Conservation (phyloP, 2,797 vertebrate species). For the Arnoldichthys spilopterus region DNA sequence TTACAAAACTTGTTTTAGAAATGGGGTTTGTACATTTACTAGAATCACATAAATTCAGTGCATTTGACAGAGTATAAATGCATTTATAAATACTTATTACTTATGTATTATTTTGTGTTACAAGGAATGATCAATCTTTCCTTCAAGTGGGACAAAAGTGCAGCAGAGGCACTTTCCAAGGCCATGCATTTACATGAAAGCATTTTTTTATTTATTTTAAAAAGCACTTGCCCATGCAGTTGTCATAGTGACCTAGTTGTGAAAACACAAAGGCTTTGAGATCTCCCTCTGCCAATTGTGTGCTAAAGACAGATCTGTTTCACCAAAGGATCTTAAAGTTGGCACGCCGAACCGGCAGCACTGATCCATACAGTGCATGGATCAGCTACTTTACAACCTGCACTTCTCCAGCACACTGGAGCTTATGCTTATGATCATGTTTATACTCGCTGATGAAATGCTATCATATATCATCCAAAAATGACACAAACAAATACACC, state of each 20-base stretch:
- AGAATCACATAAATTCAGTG: too few relatives aligned
- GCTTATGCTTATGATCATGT: not conserved
- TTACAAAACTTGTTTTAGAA: too few relatives aligned
- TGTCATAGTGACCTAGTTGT: conserved; percentile 53
- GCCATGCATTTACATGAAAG: conserved; percentile 8
- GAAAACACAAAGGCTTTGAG: conserved; percentile 11
- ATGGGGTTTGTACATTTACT: too few relatives aligned
- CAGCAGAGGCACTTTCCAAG: conserved; percentile 6
- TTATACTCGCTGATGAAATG: not conserved
- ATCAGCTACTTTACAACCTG: conserved; percentile 37
- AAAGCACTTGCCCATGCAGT: conserved; percentile 32
- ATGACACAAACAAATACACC: not conserved
- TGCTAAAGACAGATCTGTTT: conserved; percentile 17
- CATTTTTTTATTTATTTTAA: conserved; percentile 38
- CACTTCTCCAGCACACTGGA: not conserved
- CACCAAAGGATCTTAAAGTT: conserved; percentile 24
- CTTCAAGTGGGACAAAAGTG: not conserved
- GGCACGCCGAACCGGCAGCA: not conserved
- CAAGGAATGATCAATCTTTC: not conserved
- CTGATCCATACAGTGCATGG: not conserved
- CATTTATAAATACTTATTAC: not conserved
- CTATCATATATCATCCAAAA: not conserved
- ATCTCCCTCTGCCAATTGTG: conserved; percentile 29
- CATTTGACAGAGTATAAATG: not conserved
- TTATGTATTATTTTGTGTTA: not conserved